Conservation (phyloP, 2,888 invertebrate genomes). For the Dicyrtoma fusca region DNA sequence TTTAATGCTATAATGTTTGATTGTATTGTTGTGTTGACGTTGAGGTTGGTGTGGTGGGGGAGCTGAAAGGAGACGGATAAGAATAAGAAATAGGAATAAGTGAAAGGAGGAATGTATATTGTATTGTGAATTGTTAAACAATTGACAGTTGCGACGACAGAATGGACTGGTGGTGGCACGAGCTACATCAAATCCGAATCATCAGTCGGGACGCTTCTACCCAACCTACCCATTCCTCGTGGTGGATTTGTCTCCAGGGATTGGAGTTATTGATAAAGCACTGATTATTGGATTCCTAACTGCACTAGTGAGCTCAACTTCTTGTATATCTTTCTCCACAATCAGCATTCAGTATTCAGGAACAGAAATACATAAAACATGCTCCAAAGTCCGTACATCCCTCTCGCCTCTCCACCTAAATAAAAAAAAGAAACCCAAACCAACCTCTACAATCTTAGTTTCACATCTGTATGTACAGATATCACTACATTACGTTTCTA, state of each 20-base stretch:
- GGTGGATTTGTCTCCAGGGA: conserved; percentile 29
- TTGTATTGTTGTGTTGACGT: not conserved
- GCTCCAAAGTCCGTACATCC: too few species aligned
- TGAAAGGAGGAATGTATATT: not conserved
- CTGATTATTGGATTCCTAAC: conserved; percentile 39
- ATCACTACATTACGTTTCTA: not conserved
- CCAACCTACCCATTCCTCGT: conserved; percentile 34
- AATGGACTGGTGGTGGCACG: conserved; percentile 28
- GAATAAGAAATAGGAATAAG: too few species aligned
- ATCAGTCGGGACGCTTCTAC: conserved; percentile 34
- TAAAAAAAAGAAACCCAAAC: not conserved
- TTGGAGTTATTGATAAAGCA: conserved; percentile 38
- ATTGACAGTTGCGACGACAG: conserved; percentile 24
- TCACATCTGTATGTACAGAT: too few species aligned
- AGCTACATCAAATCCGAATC: conserved; percentile 32
- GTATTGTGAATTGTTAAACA: not conserved
- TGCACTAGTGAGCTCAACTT: conserved; percentile 31
- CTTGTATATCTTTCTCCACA: not conserved
- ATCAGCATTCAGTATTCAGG: not conserved
- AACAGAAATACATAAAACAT: too few species aligned
- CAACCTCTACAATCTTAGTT: too few species aligned
- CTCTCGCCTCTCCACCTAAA: too few species aligned
- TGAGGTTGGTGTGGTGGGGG: too few species aligned
- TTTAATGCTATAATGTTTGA: not conserved
- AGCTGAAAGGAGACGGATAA: too few species aligned